A percentile compares a stretch with the other conserved stretches of the same genome.
These are phyloP conservation scores for Astyanax mexicanus DNA, from an alignment of 2,797 vertebrate genomes.

Conservation along the genomic window DNA sequence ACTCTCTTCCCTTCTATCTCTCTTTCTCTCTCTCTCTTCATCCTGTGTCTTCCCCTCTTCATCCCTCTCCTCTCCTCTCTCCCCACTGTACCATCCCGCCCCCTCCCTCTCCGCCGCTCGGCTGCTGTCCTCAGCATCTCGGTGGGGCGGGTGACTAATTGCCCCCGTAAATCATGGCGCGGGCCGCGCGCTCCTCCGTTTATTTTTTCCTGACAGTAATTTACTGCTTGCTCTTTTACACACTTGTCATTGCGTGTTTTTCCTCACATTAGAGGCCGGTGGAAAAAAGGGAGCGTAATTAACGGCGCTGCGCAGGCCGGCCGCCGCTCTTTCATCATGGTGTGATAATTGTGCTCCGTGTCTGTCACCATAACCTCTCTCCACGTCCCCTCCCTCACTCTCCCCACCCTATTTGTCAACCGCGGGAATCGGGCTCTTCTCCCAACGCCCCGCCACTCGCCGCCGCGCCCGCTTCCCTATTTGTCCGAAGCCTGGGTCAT, in stretches of 20 bases:
- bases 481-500: conserved; percentile 86
- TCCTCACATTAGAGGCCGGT: conserved; percentile 99
- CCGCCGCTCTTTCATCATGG: conserved; percentile 98
- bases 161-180: conserved; percentile 98
- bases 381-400: conserved; percentile 72
- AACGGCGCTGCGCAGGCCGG: conserved; percentile 87
- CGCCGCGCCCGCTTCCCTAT: conserved; percentile 78
- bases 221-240: conserved; percentile 99
- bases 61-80: conserved; percentile 66
- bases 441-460: conserved; percentile 67
- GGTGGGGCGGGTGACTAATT: conserved; percentile 97
- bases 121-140: conserved; percentile 91
- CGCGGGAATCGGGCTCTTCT: conserved; percentile 75
- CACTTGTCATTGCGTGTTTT: conserved; percentile 99
- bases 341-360: conserved; percentile 99
- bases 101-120: conserved; percentile 70
- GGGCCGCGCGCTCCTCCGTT: conserved; percentile 89
- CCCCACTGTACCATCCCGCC: conserved; percentile 51
- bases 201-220: conserved; percentile 99
- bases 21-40: conserved; percentile 61
- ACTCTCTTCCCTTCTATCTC: conserved; percentile 8
- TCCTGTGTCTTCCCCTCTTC: too few relatives aligned
- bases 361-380: conserved; percentile 96
- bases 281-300: conserved; percentile 98
- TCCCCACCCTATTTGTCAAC: conserved; percentile 91